Percentiles rank a stretch among this genome's conserved stretches.
phyloP scores from a whole-genome alignment of 2,113 vertebrate genomes.

The Euleptes europaea region DNA sequence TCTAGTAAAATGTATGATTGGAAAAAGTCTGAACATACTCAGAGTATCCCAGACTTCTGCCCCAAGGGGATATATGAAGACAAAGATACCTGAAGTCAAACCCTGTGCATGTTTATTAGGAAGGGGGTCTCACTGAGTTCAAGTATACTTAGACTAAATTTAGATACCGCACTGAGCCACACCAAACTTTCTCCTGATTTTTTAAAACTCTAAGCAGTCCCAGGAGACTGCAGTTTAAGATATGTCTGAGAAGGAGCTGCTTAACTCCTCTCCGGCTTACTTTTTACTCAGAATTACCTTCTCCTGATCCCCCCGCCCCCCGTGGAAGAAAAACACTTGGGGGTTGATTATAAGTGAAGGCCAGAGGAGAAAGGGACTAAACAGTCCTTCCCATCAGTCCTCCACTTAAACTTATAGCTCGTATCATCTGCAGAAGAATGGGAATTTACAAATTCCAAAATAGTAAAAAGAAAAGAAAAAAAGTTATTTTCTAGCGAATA shows the following conservation, averaged over 20 bases:
- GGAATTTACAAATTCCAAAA: too few relatives aligned
- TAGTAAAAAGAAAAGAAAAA: too few relatives aligned
- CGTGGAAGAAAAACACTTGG: background rate
- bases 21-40: background rate
- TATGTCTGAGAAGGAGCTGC: background rate
- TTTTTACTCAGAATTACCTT: background rate
- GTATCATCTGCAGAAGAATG: too few relatives aligned
- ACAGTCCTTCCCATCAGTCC: background rate
- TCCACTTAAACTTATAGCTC: background rate
- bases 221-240: background rate
- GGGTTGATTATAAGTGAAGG: background rate
- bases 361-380: background rate
- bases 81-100: fast-evolving
- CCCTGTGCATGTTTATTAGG: background rate
- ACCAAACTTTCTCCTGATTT: background rate
- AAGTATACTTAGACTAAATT: background rate
- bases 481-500: too few relatives aligned
- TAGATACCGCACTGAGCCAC: background rate
- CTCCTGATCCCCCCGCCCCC: too few relatives aligned
- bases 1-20: background rate
- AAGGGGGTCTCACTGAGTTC: background rate
- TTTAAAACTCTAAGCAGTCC: background rate
- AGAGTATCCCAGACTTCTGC: fast-evolving
- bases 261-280: background rate
- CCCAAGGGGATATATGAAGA: background rate